phyloP scores from a whole-genome alignment of 2,797 vertebrate species.

The Petrocephalus schoutedeni region DNA sequence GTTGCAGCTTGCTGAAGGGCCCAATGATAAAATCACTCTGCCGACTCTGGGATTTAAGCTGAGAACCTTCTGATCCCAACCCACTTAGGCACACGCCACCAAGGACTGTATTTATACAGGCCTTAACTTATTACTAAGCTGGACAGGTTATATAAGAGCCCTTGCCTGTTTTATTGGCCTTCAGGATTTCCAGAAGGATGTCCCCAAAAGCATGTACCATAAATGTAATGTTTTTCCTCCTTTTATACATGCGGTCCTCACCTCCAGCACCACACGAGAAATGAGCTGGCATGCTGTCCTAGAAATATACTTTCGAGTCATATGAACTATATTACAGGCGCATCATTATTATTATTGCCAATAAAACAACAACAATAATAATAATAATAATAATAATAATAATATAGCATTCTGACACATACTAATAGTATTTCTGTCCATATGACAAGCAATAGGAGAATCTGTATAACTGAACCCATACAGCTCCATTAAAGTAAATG shows the following conservation, averaged over 20 bases:
- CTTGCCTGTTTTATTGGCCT: not conserved
- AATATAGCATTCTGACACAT: not conserved
- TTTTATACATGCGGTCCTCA: not conserved
- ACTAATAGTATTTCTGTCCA: not conserved
- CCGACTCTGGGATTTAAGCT: not conserved
- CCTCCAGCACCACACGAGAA: not conserved
- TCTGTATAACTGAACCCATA: not conserved
- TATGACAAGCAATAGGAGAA: not conserved
- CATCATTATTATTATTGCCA: not conserved
- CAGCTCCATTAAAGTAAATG: not conserved
- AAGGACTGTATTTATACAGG: not conserved
- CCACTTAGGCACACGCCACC: not conserved
- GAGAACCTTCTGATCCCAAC: not conserved
- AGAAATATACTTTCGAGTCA: not conserved
- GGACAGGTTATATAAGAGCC: not conserved
- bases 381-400: not conserved
- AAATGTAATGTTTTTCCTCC: not conserved
- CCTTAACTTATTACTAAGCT: not conserved
- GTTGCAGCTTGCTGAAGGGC: not conserved
- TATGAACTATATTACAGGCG: not conserved
- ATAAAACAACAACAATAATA: not conserved
- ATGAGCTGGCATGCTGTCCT: not conserved
- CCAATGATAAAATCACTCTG: not conserved
- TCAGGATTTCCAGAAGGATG: not conserved
- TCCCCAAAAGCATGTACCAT: not conserved